Conservation (phyloP, 1,140 invertebrate genomes). For the Zaprionus kolodkinae region DNA sequence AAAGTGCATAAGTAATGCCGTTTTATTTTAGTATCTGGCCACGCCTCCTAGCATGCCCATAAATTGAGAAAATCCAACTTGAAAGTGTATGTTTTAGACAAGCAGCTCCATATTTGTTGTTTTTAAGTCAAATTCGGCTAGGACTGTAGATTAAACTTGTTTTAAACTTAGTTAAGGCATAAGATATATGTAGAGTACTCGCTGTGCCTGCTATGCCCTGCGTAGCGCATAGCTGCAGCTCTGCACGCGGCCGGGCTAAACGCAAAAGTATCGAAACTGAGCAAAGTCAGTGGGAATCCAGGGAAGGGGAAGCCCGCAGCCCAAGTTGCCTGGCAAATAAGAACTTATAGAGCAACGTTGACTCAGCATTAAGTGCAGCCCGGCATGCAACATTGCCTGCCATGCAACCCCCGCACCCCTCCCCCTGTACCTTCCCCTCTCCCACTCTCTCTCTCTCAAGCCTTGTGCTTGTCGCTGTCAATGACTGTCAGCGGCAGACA, state of each 20-base stretch:
- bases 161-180: background rate
- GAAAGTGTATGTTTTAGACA: too few relatives aligned
- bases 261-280: constrained; percentile 41
- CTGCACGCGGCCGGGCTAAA: background rate
- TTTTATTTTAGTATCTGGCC: too few relatives aligned
- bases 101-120: too few relatives aligned
- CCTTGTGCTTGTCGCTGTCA: constrained; percentile 55
- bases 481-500: constrained; percentile 78
- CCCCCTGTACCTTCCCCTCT: too few relatives aligned
- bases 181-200: background rate
- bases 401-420: constrained; percentile 45
- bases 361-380: constrained; percentile 78
- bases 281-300: background rate
- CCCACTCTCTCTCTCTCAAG: constrained; percentile 15
- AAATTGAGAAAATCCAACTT: too few relatives aligned
- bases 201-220: constrained; percentile 21
- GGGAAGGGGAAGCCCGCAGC: constrained; percentile 14
- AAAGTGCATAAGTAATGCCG: too few relatives aligned
- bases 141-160: background rate
- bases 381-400: constrained; percentile 73
- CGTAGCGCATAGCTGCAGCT: constrained; percentile 38
- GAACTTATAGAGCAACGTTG: constrained; percentile 66
- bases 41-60: too few relatives aligned
- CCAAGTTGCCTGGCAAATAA: constrained; percentile 65
- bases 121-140: too few relatives aligned